Evolutionary conservation across 2,797 vertebrate species (phyloP).

Genomic region (Oophaga sylvatica): DNA sequence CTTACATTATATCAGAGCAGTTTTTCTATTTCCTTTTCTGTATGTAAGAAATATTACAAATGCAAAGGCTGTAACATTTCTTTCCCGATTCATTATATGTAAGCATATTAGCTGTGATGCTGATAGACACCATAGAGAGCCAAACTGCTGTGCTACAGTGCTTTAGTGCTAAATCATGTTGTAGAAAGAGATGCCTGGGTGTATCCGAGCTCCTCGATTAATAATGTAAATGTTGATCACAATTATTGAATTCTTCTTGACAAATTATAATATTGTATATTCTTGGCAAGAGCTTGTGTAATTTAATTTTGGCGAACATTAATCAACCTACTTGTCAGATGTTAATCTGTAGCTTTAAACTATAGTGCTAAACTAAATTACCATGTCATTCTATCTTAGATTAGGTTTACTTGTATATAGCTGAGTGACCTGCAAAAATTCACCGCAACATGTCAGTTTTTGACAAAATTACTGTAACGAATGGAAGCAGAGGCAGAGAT

Average conservation of each 20-base stretch:
- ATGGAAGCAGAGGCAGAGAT: no score
- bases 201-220: constrained; percentile 7
- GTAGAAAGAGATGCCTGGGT: constrained; percentile 11
- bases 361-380: not conserved
- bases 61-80: not conserved
- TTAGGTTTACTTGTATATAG: not conserved
- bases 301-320: constrained; percentile 1
- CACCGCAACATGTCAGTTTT: no score
- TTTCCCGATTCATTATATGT: not conserved
- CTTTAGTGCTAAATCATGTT: constrained; percentile 1
- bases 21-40: not conserved
- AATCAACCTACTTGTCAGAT: not conserved
- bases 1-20: not conserved
- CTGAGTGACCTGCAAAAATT: no score
- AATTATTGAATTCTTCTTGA: constrained; percentile 18
- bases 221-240: constrained; percentile 12
- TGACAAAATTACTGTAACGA: no score
- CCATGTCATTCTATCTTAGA: not conserved
- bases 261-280: constrained; percentile 26
- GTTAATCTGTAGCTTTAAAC: not conserved
- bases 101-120: not conserved
- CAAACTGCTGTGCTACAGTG: not conserved
- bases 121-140: not conserved
- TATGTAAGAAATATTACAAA: not conserved
- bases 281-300: constrained; percentile 12